Evolutionary conservation across 2,113 vertebrate genomes (phyloP).

Genomic region (Nanorana parkeri): DNA sequence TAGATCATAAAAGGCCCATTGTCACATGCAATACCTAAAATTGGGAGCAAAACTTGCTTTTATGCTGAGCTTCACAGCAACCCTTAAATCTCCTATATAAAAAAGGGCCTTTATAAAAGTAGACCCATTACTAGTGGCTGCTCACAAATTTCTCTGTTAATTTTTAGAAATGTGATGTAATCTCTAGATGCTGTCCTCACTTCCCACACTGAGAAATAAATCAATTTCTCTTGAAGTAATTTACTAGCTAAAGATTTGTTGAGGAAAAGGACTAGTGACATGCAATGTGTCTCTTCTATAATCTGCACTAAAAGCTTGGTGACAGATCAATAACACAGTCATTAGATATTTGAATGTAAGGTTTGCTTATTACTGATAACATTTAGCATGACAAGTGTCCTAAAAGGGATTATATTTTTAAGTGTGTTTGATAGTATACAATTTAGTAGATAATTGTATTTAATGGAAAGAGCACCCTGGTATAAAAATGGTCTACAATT

Average conservation of each 20-base stretch:
- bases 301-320: slow-evolving; percentile 1
- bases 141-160: too few relatives aligned
- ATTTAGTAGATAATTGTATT: neutral
- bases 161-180: neutral
- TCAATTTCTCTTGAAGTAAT: slow-evolving; percentile 2
- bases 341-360: neutral
- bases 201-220: neutral
- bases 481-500: too few relatives aligned
- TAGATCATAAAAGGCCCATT: neutral
- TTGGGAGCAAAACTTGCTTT: too few relatives aligned
- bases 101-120: too few relatives aligned
- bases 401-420: slow-evolving; percentile 19
- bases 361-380: slow-evolving; percentile 14
- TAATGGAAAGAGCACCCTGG: neutral
- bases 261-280: neutral
- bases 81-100: too few relatives aligned
- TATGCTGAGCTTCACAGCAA: too few relatives aligned
- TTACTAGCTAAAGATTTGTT: neutral
- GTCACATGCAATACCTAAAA: too few relatives aligned
- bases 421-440: neutral
- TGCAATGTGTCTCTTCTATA: neutral
- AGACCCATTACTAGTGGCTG: too few relatives aligned
- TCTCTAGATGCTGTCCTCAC: neutral
- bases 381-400: neutral
- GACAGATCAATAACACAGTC: slow-evolving; percentile 11